Conservation (phyloP, 2,113 vertebrate species). For the Ptychochromis oligacanthus region DNA sequence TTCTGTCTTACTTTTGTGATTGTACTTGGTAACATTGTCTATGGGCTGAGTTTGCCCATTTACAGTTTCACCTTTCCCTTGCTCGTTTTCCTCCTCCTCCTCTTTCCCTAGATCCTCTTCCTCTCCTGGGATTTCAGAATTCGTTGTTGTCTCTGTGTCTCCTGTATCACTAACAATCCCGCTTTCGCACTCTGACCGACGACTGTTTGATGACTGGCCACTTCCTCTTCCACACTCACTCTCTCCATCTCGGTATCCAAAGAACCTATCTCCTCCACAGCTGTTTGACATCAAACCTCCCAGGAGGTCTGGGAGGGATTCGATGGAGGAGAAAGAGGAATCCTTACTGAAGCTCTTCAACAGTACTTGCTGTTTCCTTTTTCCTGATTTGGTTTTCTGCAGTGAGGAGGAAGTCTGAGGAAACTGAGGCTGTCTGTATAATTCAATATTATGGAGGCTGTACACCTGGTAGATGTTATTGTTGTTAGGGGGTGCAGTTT, state of each 20-base stretch:
- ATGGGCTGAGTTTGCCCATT: background rate
- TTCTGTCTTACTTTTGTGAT: constrained; percentile 12
- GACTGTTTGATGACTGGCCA: constrained; percentile 74
- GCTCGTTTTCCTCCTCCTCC: constrained; percentile 58
- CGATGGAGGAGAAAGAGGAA: constrained; percentile 91
- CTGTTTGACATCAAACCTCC: constrained; percentile 69
- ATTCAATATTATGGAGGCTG: constrained; percentile 87
- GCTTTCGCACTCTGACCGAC: constrained; percentile 90
- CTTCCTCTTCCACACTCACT: constrained; percentile 58
- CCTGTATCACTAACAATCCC: constrained; percentile 90
- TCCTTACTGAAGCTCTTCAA: constrained; percentile 90
- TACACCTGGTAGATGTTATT: constrained; percentile 90
- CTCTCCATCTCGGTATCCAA: constrained; percentile 79
- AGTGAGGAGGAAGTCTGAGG: constrained; percentile 60
- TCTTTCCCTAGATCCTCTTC: constrained; percentile 32
- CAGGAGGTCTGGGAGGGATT: constrained; percentile 90
- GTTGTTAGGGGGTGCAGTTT: constrained; percentile 26
- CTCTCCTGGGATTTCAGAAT: constrained; percentile 77
- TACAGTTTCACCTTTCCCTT: background rate
- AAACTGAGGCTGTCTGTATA: constrained; percentile 80
- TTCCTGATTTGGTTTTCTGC: constrained; percentile 53
- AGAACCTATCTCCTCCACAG: constrained; percentile 57
- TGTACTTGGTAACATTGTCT: background rate
- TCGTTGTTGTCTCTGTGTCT: constrained; percentile 83
- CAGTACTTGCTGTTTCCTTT: constrained; percentile 78